Percentiles rank a stretch among this genome's conserved stretches.
Conservation (phyloP, 2,797 vertebrate genomes). For the Gadopsis marmoratus region DNA sequence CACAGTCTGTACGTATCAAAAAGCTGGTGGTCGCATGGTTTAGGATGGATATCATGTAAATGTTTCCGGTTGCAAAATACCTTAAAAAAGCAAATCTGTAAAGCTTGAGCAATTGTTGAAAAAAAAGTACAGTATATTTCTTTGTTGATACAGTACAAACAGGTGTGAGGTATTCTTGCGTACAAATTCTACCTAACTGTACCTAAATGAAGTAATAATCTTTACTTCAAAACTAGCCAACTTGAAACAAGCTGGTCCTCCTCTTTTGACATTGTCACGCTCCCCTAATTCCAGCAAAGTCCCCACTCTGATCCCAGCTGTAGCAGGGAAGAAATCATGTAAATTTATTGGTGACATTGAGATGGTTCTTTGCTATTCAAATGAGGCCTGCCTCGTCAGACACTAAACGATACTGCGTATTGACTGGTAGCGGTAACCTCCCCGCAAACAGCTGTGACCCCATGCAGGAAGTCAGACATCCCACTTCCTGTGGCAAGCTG, state of each 20-base stretch:
- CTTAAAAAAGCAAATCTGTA: not conserved
- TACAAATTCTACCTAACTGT: conserved; percentile 39
- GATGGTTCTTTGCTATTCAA: conserved; percentile 89
- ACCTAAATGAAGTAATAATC: conserved; percentile 54
- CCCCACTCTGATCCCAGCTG: conserved; percentile 82
- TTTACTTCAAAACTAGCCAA: conserved; percentile 65
- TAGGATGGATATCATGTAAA: not conserved
- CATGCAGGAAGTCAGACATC: conserved; percentile 90
- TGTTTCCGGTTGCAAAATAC: not conserved
- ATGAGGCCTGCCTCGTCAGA: conserved; percentile 85
- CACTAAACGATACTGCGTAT: conserved; percentile 82
- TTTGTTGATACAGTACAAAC: not conserved
- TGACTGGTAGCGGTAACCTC: conserved; percentile 84
- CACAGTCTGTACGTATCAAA: not conserved
- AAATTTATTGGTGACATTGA: conserved; percentile 91
- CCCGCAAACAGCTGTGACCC: conserved; percentile 92
- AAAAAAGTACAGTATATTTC: too few species aligned
- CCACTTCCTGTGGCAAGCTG: conserved; percentile 93
- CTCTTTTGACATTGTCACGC: conserved; percentile 83
- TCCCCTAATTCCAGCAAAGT: conserved; percentile 82
- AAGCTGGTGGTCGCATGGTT: not conserved
- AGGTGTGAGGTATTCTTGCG: not conserved
- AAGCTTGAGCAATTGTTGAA: not conserved
- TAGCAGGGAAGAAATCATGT: conserved; percentile 84
- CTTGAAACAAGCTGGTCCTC: conserved; percentile 66